Base-by-base conservation (phyloP, 2,113 vertebrate species). In the Bubo bubo region DNA sequence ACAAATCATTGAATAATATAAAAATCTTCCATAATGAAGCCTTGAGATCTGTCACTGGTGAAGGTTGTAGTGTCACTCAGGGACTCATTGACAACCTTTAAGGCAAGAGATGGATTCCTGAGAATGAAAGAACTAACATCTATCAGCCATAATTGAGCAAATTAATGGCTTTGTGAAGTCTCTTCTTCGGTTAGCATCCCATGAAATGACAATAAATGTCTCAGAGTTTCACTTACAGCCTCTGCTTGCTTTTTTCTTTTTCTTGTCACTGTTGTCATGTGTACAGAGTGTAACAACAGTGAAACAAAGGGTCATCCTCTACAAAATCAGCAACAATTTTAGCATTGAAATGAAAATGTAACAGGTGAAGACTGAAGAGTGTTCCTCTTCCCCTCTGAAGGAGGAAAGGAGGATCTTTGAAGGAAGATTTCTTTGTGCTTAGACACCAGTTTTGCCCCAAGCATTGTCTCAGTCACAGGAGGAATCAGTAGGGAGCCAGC, bases 141-240 rank as follows among this genome's bases (percentile, higher is more conserved):
- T 35, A 97, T 97, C 95, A 97, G 72, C 74, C 32, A 8, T 96
- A 97, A 97, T 88, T 96, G 97, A 85, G 93, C 58, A 95, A 97
- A 96, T 96, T 72, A 95, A 97, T 96, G 84, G 95, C 91, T 91
- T 77, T 86, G 58, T 37, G 80, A 71, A 96, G 86, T 67, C 84
- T 82, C 49, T 73, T 88, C 62, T 91, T 94, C 56, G 56, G 68
- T 97, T 93, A 88, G 86, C 67, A 93, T 86, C 53, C 92, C 68
- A 67, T 95, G 94, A 93, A 95, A 86, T 75, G 73, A 89, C 74
- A 62, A 76, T 49, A 89, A 86, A 91, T 8, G 66, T 59, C 47
- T 53, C 66, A 71, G 77, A 72, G 21, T 82, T 95, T 91, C 80
- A 71, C 73, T 95, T 50, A 35, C 8, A 89, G 39, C 53, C 15